Evolutionary conservation across 2,888 invertebrate genomes (phyloP), one percentile per base, ranked within the genome.

Genomic region (Leptinotarsa tumamoca): DNA sequence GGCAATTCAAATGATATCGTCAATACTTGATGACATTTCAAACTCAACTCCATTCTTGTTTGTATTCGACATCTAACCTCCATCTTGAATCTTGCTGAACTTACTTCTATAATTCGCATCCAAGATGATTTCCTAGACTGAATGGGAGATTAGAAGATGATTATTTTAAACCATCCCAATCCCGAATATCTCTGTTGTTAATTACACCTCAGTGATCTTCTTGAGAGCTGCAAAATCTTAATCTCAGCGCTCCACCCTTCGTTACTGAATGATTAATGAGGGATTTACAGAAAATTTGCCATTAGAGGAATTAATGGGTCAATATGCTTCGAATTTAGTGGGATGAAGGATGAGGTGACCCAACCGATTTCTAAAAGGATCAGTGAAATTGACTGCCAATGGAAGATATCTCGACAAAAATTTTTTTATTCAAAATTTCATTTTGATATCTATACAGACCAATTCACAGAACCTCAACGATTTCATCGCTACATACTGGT

Each of bases 121-220:
- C 50, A 68, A 70, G 51, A 71, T 70, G 72, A 74, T 76, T 75
- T 72, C 72, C 70, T 69, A 79, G 74, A 68, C 74, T 54, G 71
- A 69, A 70, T 73, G 56, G 68, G 71, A 80, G 81, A 83, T 82
- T 82, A 82, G 80, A 73, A 79, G 80, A 80, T 81, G 81, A 83
- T 83, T 82, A 83, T 82, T 81, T 79, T 61, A 78, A 81, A 80
- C 75, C 78, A 76, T 76, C 76, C 77, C 76, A 80, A 81, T 81
- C 80, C 76, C 71, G 78, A 80, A 80, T 78, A 77, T 78, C 80
- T 81, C 77, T 77, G 78, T 80, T 79, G 81, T 83, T 83, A 84
- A 83, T 84, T 83, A 82, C 82, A 78, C 77, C 76, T 78, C 79
- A 78, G 76, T 80, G 80, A 80, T 80, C 80, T 77, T 67, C 80